Conservation (phyloP, 2,888 invertebrate species). For the Dolomedes plantarius region DNA sequence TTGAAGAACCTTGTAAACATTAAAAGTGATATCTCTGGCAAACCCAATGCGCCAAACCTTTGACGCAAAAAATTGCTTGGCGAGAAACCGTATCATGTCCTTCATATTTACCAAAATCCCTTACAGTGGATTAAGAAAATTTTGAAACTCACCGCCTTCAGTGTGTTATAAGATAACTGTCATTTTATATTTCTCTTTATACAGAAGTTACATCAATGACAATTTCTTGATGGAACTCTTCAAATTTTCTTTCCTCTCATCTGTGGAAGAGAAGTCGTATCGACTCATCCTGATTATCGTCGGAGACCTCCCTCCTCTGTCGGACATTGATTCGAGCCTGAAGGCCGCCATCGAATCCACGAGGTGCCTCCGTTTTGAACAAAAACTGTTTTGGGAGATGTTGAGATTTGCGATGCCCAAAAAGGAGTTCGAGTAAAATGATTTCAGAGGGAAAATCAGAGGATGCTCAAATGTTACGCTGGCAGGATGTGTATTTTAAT, state of each 20-base stretch:
- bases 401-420: conserved; percentile 43
- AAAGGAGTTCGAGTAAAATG: too few species aligned
- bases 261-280: conserved; percentile 25
- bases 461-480: too few species aligned
- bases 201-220: conserved; percentile 26
- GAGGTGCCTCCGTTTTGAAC: conserved; percentile 14
- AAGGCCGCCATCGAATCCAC: conserved; percentile 32
- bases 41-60: too few species aligned
- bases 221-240: conserved; percentile 41
- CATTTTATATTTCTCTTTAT: background rate
- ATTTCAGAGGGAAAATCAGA: too few species aligned
- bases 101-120: too few species aligned
- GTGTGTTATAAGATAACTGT: background rate
- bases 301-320: conserved; percentile 14
- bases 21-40: too few species aligned
- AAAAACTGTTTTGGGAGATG: conserved; percentile 46
- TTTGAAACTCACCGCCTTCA: background rate
- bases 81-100: too few species aligned
- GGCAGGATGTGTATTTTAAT: too few species aligned
- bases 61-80: too few species aligned
- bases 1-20: too few species aligned
- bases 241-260: background rate
- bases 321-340: background rate
- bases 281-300: conserved; percentile 31
- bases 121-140: background rate